Evolutionary conservation across 2,888 invertebrate genomes (phyloP), one percentile per base, ranked within the genome.

Genomic region (Alsophila aescularia): DNA sequence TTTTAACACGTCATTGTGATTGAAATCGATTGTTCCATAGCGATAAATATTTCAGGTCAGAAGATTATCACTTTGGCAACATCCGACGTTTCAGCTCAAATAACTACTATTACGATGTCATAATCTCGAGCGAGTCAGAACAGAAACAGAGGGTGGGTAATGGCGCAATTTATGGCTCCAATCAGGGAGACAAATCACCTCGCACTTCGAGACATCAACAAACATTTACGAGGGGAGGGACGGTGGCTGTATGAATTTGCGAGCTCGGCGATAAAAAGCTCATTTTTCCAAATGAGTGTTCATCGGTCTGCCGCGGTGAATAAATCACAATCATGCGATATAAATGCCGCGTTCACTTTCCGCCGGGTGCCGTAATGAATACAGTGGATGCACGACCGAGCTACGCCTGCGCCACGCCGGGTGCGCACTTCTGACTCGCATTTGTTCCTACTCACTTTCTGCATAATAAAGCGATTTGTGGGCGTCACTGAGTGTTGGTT

Each of bases 171-270:
- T 73, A 75, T 69, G 58, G 52, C 56, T 63, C 63, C 66, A 65
- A 69, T 61, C 62, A 52, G 47, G 48, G 59, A 70, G 58, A 50
- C 41, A 53, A 53, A 42, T 45, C 18, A 45, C 29, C 21, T 45
- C 9, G 16, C 48, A 56, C 45, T 61, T 54, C 34, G 27, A 42
- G 16, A 54, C 67, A 65, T 70, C 78, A 82, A 79, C 77, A 67
- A 72, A 73, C 79, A 85, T 82, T 84, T 79, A 85, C 73, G 76
- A 65, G 61, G 64, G 63, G 54, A 58, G 71, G 66, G 75, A 81
- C 83, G 75, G 63, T 82, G 75, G 63, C 69, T 77, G 80, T 74
- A 88, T 87, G 86, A 86, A 84, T 87, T 82, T 83, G 90, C 87
- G 87, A 83, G 79, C 73, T 61, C 62, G 55, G 60, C 74, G 75